These are phyloP conservation scores for Luscinia megarhynchos DNA, from an alignment of 2,797 vertebrate species.

Conservation along the genomic window DNA sequence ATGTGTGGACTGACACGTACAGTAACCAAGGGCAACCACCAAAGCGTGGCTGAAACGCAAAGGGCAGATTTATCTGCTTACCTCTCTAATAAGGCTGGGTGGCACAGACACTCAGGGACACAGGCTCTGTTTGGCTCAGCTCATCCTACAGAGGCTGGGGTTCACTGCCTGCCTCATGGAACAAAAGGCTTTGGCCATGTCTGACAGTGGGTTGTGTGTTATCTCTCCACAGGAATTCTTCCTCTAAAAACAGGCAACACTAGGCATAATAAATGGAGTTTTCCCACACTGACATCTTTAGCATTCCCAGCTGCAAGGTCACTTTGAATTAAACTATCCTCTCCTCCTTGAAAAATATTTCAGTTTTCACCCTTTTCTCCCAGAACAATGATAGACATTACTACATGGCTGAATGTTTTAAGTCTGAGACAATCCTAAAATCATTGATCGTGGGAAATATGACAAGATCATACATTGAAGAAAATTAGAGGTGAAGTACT, in stretches of 20 bases:
- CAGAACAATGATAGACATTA: neutral
- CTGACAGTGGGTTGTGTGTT: too few relatives aligned
- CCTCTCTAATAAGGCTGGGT: accelerated
- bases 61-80: neutral
- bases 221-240: neutral
- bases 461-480: neutral
- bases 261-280: neutral
- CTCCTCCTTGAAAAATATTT: neutral
- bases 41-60: accelerated
- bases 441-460: neutral
- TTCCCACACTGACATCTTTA: neutral
- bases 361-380: neutral
- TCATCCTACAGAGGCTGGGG: neutral
- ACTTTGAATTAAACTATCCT: neutral
- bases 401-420: neutral
- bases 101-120: neutral
- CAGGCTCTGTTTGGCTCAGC: accelerated
- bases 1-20: neutral
- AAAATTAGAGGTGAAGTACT: neutral
- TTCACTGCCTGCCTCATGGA: neutral
- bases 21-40: neutral
- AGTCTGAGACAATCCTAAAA: neutral
- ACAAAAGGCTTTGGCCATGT: neutral
- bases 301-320: neutral
- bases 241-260: neutral